A percentile compares a stretch with the other conserved stretches of the same genome.
Evolutionary conservation across 2,888 invertebrate species (phyloP).

Genomic region (Panopea generosa): DNA sequence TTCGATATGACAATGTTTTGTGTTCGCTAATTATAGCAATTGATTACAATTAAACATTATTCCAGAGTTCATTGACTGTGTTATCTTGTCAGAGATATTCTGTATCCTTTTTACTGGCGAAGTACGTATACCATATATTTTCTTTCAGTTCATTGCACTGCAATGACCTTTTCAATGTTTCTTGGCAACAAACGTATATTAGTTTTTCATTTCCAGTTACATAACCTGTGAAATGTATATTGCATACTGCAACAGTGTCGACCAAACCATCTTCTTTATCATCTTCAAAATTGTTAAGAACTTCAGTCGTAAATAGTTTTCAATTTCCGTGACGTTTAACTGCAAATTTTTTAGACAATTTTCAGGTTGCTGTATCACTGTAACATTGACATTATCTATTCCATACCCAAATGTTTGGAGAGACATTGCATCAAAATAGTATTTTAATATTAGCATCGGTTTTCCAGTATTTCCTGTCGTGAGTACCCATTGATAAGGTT

Average conservation of each 20-base stretch:
- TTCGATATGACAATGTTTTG: no score
- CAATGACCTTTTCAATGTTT: slow-evolving; percentile 1
- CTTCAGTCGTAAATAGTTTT: slow-evolving; percentile 11
- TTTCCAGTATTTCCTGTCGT: slow-evolving; percentile 34
- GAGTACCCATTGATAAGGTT: slow-evolving; percentile 34
- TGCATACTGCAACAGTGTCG: slow-evolving; percentile 29
- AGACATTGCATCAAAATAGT: slow-evolving; percentile 53
- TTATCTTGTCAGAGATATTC: no score
- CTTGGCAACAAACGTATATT: slow-evolving; percentile 40
- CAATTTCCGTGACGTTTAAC: slow-evolving; percentile 9
- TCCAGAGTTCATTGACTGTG: no score
- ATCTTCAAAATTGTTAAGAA: slow-evolving; percentile 49
- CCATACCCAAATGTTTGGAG: slow-evolving; percentile 40
- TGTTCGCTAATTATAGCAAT: no score
- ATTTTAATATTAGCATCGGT: slow-evolving; percentile 39
- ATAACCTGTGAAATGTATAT: slow-evolving; percentile 17
- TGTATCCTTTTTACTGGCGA: neutral
- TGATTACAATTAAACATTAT: no score
- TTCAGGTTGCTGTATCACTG: slow-evolving; percentile 27
- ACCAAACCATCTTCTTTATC: slow-evolving; percentile 8
- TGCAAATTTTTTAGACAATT: slow-evolving; percentile 28
- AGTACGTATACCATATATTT: slow-evolving; percentile 28
- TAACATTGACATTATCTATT: slow-evolving; percentile 16
- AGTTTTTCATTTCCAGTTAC: neutral
- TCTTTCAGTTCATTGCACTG: slow-evolving; percentile 24